Base-by-base conservation (phyloP, 2,797 vertebrate genomes). In the Pangasius sanitwongsei region DNA sequence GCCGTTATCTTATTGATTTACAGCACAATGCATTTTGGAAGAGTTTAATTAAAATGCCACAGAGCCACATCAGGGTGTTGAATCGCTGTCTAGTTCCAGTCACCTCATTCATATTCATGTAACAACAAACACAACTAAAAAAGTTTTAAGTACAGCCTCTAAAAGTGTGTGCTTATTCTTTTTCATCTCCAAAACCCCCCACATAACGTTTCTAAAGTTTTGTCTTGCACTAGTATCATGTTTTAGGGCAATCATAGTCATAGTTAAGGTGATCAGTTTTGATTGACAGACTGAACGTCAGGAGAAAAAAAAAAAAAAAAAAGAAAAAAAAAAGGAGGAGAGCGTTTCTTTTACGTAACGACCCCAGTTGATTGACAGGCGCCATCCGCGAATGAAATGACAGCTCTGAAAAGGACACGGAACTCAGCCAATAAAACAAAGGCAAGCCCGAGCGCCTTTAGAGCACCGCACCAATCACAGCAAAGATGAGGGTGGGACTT, bases 401-500 rank as follows among this genome's bases (percentile, higher is more conserved):
- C 57, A 18, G 6, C 3, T 31, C 8, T 65, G 4, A 85, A 86
- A 93, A 25, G 48, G 93, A 88, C 93, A 90, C 28, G 8, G 0
- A 3, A 3, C 1, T 31, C 5, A 6, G 16, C 84, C 13, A 75
- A 72, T 94, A 90, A 92, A 70, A 88, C 1, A 28, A 84, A n/a
- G 69, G 92, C 93, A 92, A 93, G 9, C 0, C 55, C 23, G 70
- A 37, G 69, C 23, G 88, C 88, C 89, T 89, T 28, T 91, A 72
- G 78, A 4, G 2, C 20, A 0, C 55, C 28, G 86, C 74, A 80
- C 96, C 94, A 97, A 96, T 95, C 91, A 91, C 12, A 34, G 48
- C 88, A 41, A 48, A 92, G 92, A 44, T 89, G 65, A 89, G 95
- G 97, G 97, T 95, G 96, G 97, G 94, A 91, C 89, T 87, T 92